Evolutionary conservation across 2,888 invertebrate species (phyloP), one percentile per base, ranked within the genome.

Genomic region (Idaea straminata): DNA sequence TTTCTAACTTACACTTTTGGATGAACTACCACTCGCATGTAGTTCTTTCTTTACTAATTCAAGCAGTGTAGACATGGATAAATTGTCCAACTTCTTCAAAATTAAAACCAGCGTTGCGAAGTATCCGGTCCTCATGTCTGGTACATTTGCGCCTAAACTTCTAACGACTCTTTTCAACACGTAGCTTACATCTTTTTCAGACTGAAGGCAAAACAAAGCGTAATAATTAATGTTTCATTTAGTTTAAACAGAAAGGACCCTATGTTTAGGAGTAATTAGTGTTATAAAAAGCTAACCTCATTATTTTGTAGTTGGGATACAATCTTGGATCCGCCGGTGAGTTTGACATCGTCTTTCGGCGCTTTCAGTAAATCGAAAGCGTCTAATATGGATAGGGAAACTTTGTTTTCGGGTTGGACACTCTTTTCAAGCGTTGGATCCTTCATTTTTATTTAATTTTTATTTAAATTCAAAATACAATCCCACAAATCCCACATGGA

Each of bases 61-160:
- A 59, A 96, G 82, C 65, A 96, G 80, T 59, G 94, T 87, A 5
- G 91, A 77, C 0, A 95, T 81, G 15, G 92, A 83, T 0, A 95
- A 85, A 62, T 93, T 85, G 1, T 92, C 85, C 66, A 92, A 87
- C 63, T 92, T 86, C 59, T 85, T 87, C 13, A 97, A 83, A 65
- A 96, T 84, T 5, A 93, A 93, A n/a, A 95, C 95, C 15, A 97
- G 88, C 10, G 95, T 94, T 0, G 95, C 93, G 80, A 95, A 96
- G 85, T 95, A 96, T 35, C 96, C 96, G 66, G 94, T 93, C 73
- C 95, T 93, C 38, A 95, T 93, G 34, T 92, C 90, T 34, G 93
- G 92, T 58, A 95, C 92, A 25, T 95, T 94, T 1, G 96, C 95
- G 47, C 96, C 96, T 69, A 96, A 87, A 69, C 97, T 96, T 73